Conservation (phyloP, 2,888 invertebrate genomes). For the Cyclophora albipunctata region DNA sequence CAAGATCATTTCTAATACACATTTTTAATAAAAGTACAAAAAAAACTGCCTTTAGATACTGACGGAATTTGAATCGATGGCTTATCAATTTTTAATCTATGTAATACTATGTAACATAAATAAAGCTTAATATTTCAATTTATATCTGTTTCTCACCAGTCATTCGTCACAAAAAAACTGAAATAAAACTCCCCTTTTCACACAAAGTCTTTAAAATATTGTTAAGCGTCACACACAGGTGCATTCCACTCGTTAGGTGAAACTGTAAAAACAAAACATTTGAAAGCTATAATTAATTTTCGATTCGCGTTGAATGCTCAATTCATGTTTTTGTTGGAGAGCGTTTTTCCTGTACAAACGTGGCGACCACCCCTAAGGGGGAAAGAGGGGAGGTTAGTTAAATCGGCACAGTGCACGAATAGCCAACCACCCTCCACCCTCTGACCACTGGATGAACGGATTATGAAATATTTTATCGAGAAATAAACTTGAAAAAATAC, state of each 20-base stretch:
- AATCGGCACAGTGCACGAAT: conserved; percentile 44
- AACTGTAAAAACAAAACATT: conserved; percentile 38
- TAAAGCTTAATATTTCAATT: too few species aligned
- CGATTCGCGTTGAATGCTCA: conserved; percentile 54
- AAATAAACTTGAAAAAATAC: conserved; percentile 42
- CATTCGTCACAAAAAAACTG: too few species aligned
- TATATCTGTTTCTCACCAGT: too few species aligned
- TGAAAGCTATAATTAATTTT: conserved; percentile 63
- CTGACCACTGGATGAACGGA: conserved; percentile 63
- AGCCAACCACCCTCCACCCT: conserved; percentile 27
- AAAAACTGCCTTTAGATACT: too few species aligned
- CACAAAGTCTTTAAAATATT: too few species aligned
- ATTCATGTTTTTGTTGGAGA: conserved; percentile 52
- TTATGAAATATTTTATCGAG: conserved; percentile 61
- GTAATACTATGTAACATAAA: too few species aligned
- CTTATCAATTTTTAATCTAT: too few species aligned
- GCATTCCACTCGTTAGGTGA: conserved; percentile 12
- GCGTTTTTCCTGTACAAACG: conserved; percentile 51
- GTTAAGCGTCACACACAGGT: neutral
- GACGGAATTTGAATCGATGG: too few species aligned
- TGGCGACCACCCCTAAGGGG: conserved; percentile 30
- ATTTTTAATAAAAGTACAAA: too few species aligned
- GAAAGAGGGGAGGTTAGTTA: conserved; percentile 31
- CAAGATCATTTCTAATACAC: too few species aligned
- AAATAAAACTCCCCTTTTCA: too few species aligned